Conservation (phyloP, 2,113 vertebrate genomes). For the Calypte anna region DNA sequence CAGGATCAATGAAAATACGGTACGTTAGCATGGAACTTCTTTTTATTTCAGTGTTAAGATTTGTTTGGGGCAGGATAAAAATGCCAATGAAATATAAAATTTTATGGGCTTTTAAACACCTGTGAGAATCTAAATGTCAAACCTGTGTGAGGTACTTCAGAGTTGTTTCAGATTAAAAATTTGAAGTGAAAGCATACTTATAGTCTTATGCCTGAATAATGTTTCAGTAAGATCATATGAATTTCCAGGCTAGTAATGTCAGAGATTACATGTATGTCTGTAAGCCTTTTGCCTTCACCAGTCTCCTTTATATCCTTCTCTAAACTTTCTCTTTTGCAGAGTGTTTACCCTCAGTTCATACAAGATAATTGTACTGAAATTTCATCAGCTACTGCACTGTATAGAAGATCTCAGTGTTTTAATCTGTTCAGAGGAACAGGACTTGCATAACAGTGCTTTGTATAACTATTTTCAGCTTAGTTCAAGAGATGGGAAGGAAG, state of each 20-base stretch:
- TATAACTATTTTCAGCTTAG: not conserved
- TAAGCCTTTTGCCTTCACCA: not conserved
- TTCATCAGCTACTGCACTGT: not conserved
- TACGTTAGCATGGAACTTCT: not conserved
- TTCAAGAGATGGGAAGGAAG: not conserved
- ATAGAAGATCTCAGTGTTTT: not conserved
- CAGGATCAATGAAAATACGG: not conserved
- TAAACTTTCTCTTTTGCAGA: not conserved
- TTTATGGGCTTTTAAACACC: not conserved
- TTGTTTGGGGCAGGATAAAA: not conserved
- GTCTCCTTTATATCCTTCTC: not conserved
- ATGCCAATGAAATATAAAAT: not conserved
- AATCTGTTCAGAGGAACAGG: not conserved
- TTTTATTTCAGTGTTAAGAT: not conserved
- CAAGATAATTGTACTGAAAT: not conserved
- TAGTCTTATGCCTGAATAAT: not conserved
- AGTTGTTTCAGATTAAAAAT: not conserved
- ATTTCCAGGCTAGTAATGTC: not conserved
- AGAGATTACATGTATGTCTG: not conserved
- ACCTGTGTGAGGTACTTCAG: not conserved
- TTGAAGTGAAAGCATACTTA: not conserved
- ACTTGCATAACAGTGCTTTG: not conserved
- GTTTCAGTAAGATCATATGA: not conserved
- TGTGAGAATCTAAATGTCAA: not conserved
- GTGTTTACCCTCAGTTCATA: not conserved